Conservation (phyloP, 2,888 invertebrate genomes). For the Caenorhabditis becei region DNA sequence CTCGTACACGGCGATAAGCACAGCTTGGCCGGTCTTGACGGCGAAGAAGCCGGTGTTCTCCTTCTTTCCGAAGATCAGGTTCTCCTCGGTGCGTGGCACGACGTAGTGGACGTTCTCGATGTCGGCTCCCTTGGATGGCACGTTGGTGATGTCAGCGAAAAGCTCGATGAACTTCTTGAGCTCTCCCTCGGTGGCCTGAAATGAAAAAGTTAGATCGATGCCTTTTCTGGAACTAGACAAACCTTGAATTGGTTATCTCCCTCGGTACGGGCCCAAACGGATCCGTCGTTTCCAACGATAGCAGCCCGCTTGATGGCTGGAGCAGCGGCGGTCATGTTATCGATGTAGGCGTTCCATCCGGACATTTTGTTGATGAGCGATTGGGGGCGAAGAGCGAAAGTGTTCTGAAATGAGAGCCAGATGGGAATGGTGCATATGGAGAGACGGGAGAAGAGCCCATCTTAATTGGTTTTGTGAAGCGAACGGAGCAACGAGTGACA, state of each 20-base stretch:
- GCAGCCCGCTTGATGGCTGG: constrained; percentile 78
- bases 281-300: constrained; percentile 77
- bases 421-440: constrained; percentile 9
- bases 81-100: constrained; percentile 79
- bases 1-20: constrained; percentile 79
- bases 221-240: background rate
- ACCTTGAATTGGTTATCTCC: constrained; percentile 70
- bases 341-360: constrained; percentile 80
- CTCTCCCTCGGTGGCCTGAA: constrained; percentile 78
- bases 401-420: constrained; percentile 40
- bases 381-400: constrained; percentile 5
- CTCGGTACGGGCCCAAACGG: constrained; percentile 78
- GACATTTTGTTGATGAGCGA: constrained; percentile 67
- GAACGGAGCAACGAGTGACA: background rate
- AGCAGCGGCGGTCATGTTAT: constrained; percentile 66
- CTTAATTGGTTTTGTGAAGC: constrained; percentile 10
- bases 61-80: constrained; percentile 80
- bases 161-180: constrained; percentile 72
- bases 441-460: background rate
- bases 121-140: constrained; percentile 74
- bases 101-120: constrained; percentile 80
- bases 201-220: background rate
- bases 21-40: constrained; percentile 76
- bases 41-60: constrained; percentile 80
- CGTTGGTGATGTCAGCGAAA: constrained; percentile 70